These are phyloP conservation scores for Melanotaenia nigrans DNA, from an alignment of 2,797 vertebrate genomes.

Conservation along the genomic window DNA sequence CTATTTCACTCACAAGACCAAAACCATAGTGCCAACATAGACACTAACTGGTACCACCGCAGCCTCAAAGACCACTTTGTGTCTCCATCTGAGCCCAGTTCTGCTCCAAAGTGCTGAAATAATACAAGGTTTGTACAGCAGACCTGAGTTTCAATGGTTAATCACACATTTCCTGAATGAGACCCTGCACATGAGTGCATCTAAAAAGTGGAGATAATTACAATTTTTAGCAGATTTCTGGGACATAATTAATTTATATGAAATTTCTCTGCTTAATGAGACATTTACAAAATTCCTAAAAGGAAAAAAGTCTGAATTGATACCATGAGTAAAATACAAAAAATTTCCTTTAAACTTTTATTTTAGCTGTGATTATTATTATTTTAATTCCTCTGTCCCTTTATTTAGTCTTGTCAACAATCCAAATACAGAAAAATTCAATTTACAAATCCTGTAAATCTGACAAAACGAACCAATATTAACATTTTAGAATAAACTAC, in stretches of 20 bases:
- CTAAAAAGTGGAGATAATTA: neutral
- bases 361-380: neutral
- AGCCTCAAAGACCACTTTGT: conserved; percentile 68
- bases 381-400: neutral
- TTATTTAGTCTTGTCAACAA: too few species aligned
- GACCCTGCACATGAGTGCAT: neutral
- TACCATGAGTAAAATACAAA: neutral
- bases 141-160: conserved; percentile 6
- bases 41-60: conserved; percentile 58
- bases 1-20: conserved; percentile 23
- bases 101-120: neutral
- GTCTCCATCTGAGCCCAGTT: conserved; percentile 11
- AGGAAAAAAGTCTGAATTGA: neutral
- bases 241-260: neutral
- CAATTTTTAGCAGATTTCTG: neutral
- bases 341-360: neutral
- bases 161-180: neutral
- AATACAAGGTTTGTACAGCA: neutral
- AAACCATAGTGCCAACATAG: conserved; percentile 13
- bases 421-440: too few species aligned
- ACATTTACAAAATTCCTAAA: neutral
- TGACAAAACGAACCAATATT: neutral
- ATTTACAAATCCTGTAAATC: too few species aligned
- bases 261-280: neutral
- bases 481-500: neutral